Base-by-base conservation (phyloP, 2,797 vertebrate genomes). In the Merluccius polli region DNA sequence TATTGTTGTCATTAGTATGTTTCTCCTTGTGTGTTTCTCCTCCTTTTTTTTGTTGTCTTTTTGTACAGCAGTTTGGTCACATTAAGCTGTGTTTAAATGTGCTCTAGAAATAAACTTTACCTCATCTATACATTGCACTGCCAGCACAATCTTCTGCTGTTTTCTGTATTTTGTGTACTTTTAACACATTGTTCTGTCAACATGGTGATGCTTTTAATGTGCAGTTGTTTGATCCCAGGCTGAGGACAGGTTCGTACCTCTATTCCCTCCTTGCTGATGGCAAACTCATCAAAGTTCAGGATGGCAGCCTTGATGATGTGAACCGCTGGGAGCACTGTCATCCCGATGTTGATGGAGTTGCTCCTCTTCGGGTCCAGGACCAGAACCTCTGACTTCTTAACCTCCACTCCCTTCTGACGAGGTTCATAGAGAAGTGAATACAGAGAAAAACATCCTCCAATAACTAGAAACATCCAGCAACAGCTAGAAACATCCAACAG, bases 311-410 rank as follows among this genome's bases (percentile, higher is more conserved):
- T 98, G 85, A 99, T 99, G 89, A 98, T 95, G 44, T 97, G 95
- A 27, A 94, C 77, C 0, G 97, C 94, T 0, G 97, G 97, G 79
- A 98, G 91, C 8, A 97, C 96, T 0, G 97, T 99, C 87, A 98
- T 94, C 1, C 97, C 97, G 2, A 99, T 99, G 92, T 99, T 99
- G 87, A 98, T 98, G 76, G 96, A 95, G 0, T 98, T 98, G 84
- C 97, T 98, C 80, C 97, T 94, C 88, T 98, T 98, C 0, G 96
- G 88, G 82, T 98, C 97, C 80, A 98, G 90, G 75, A 98, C 95
- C 24, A 91, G 89, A 31, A 97, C 92, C 81, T 91, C 92, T 6
- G 94, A 88, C 82, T 95, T 96, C 86, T 96, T 98, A 16, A 88
- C 90, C 38, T 99, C 97, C 0, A 84, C 83, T 31, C 93, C 95